Base-by-base conservation (phyloP, 2,113 vertebrate species). In the Scomber japonicus region DNA sequence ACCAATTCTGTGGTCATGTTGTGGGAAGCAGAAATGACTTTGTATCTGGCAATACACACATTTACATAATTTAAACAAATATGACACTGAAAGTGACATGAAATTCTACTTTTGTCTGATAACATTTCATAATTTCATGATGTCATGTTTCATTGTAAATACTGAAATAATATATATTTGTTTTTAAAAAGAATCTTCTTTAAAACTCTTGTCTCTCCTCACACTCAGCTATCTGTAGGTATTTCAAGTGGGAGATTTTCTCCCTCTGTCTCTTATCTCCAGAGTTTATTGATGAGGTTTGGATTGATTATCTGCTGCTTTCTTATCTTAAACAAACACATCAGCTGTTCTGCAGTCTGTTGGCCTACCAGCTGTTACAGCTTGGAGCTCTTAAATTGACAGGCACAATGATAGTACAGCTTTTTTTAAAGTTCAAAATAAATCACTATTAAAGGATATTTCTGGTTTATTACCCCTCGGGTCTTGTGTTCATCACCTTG, bases 251-350 rank as follows among this genome's bases (percentile, higher is more conserved):
- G 55, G 80, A 69, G 72, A 59, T 56, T 75, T 51, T 78, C 11
- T 54, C 24, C 74, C 49, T 30, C 11, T 3, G 11, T 31, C 21
- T 85, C 63, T 89, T 91, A 88, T 92, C 89, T 90, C 40, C 55
- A 54, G n/a, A 55, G 50, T 65, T 88, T 84, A 83, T 82, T 88
- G 86, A 91, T 65, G 88, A 81, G 82, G 60, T 59, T 75, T 45
- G 48, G 48, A 78, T 82, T 89, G 82, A 88, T 82, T 83, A 84
- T 88, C 87, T 80, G 89, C 71, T 78, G 57, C 67, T 81, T 14
- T 84, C 82, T 89, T 92, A 92, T 92, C 91, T 92, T 67, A 65
- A 72, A 81, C 84, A 87, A 88, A 88, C 88, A 76, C 78, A 50
- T 75, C 69, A 72, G 73, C 71, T 75, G 82, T 13, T 59, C 79